Conservation (phyloP, 2,113 vertebrate genomes). For the Theropithecus gelada region DNA sequence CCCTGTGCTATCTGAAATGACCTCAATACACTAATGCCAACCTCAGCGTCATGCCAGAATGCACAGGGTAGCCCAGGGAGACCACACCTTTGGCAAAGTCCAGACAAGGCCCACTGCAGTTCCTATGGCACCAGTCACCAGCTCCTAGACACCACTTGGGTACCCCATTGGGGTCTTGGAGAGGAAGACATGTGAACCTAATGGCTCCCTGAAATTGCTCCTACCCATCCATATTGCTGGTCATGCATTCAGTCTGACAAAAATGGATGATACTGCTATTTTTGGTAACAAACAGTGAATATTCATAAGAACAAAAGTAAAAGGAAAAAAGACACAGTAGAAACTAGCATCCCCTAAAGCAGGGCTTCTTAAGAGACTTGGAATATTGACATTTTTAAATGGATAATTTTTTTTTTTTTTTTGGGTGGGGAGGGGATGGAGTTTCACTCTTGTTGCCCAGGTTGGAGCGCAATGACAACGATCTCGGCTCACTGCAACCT, state of each 20-base stretch:
- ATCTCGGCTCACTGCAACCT: too few species aligned
- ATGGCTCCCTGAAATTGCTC: background rate
- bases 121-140: background rate
- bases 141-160: background rate
- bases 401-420: background rate
- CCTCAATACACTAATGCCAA: background rate
- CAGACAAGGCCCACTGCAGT: background rate
- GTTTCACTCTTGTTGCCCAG: too few species aligned
- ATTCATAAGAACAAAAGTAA: background rate
- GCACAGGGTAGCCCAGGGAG: background rate
- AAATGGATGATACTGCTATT: background rate
- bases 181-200: background rate
- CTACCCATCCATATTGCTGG: background rate
- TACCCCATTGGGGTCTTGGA: background rate
- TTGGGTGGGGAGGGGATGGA: too few species aligned
- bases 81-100: background rate
- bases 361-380: background rate
- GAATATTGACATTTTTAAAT: background rate
- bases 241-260: background rate
- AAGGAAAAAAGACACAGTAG: background rate
- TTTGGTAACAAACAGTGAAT: slow-evolving; percentile 13
- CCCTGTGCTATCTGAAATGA: background rate
- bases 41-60: background rate
- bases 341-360: background rate
- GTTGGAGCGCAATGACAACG: too few species aligned